A percentile compares a stretch with the other conserved stretches of the same genome.
Conservation (phyloP, 2,888 invertebrate species). For the Synanthedon myopaeformis region DNA sequence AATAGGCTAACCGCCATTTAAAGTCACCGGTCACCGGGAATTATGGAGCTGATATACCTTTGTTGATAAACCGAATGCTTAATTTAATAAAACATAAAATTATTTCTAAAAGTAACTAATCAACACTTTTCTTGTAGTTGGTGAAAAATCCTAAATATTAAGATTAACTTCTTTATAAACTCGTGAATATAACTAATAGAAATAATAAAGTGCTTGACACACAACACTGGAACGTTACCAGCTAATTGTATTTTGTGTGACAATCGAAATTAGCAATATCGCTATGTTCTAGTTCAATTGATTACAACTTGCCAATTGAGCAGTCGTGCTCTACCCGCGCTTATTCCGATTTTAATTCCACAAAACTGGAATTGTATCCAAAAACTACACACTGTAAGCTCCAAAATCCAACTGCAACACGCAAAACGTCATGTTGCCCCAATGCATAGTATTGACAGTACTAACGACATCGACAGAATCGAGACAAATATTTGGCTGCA, state of each 20-base stretch:
- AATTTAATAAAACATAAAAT: no score
- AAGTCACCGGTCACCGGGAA: no score
- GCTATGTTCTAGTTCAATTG: slow-evolving; percentile 29
- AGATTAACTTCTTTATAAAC: no score
- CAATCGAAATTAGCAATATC: slow-evolving; percentile 33
- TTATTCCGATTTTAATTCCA: slow-evolving; percentile 13
- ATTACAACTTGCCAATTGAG: slow-evolving; percentile 20
- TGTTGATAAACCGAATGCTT: no score
- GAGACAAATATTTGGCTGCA: slow-evolving; percentile 52
- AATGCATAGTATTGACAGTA: slow-evolving; percentile 54
- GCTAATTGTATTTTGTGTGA: slow-evolving; percentile 14
- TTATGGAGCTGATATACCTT: no score
- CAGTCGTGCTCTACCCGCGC: slow-evolving; percentile 23
- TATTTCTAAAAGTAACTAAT: no score
- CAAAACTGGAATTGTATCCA: slow-evolving; percentile 13
- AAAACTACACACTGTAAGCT: slow-evolving; percentile 15
- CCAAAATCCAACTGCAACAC: slow-evolving; percentile 16
- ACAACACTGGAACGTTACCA: background rate
- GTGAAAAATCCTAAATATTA: no score
- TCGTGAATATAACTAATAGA: slow-evolving; percentile 7
- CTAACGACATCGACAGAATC: slow-evolving; percentile 50
- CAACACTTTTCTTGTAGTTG: no score
- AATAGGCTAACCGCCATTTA: no score
- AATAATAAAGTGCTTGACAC: background rate
- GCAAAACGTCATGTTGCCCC: slow-evolving; percentile 31